Base-by-base conservation (phyloP, 1,140 invertebrate genomes). In the Harpegnathos saltator region DNA sequence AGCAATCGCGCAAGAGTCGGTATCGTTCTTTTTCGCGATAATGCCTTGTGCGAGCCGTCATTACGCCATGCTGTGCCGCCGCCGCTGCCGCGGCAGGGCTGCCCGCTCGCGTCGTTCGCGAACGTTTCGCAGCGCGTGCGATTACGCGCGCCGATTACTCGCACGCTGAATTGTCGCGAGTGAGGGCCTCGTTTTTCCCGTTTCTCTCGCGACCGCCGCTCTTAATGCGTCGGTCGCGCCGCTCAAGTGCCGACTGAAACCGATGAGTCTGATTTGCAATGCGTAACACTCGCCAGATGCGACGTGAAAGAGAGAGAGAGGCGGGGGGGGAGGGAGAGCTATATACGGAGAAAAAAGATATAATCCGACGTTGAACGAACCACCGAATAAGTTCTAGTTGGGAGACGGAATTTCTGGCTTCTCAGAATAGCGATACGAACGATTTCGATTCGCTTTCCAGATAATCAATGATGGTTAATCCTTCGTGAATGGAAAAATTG, bases 1-100 rank as follows among this genome's bases (percentile, higher is more conserved):
- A 78, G 75, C 75, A 56, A 68, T 69, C 75, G 29, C 22, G n/a
- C 63, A n/a, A n/a, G 48, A 54, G 38, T 68, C 52, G 54, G 56
- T 58, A 29, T 38, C 54, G 9, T 22, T 50, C 24, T 75, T 33
- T 63, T 63, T 62, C 38, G 48, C 12, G 3, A 38, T 38, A 65
- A 44, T 24, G 9, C 19, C 9, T 19, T 7, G 4, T 54, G 26
- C 33, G 54, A 58, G 56, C n/a, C 52, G 14, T 29, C 33, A 26
- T 71, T 44, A 19, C 24, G 14, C 19, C 33, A 9, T 3, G 38
- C 38, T 44, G 38, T 44, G 38, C 38, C 4, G 3, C n/a, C n/a
- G n/a, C n/a, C n/a, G n/a, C n/a, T n/a, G n/a, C n/a, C n/a, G 38
- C 38, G 1, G 38, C 9, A 44, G 29, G 5, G 29, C 11, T 3